Evolutionary conservation across 64 coral and sea anemone genomes (phyloP).

Genomic region (Trachythela sp.): DNA sequence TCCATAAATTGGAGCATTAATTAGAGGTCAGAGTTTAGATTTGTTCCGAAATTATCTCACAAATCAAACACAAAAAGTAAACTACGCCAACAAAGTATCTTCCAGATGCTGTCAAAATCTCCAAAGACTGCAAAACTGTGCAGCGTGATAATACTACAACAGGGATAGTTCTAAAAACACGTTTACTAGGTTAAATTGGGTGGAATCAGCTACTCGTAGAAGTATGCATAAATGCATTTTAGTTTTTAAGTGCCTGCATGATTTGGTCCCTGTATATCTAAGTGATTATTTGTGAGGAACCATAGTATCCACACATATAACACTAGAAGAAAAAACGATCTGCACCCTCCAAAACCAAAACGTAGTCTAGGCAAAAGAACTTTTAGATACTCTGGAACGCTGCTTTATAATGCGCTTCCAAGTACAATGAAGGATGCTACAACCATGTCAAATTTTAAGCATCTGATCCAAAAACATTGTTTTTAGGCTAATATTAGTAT

Average conservation of each 20-base stretch:
- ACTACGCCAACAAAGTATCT: neutral
- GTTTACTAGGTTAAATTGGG: neutral
- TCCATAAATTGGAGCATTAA: neutral
- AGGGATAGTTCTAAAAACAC: neutral
- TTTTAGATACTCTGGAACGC: slow-evolving; percentile 29
- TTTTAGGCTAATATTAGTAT: slow-evolving; percentile 9
- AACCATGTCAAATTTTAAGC: slow-evolving; percentile 22
- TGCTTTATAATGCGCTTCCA: slow-evolving; percentile 27
- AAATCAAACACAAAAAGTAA: neutral
- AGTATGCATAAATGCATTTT: slow-evolving; percentile 45
- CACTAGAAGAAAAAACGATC: slow-evolving; percentile 21
- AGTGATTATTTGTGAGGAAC: slow-evolving; percentile 28
- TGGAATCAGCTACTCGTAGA: slow-evolving; percentile 36
- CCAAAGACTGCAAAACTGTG: neutral
- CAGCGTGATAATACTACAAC: neutral
- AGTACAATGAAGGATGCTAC: slow-evolving; percentile 15
- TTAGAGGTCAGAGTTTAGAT: neutral
- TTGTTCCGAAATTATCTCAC: neutral
- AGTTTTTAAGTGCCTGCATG: slow-evolving; percentile 41
- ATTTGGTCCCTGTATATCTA: slow-evolving; percentile 39
- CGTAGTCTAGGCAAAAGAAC: slow-evolving; percentile 35
- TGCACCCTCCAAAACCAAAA: slow-evolving; percentile 29
- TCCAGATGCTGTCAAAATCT: neutral
- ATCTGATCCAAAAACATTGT: neutral
- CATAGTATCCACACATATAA: slow-evolving; percentile 20